Conservation (phyloP, 2,888 invertebrate genomes). For the Nasonovia ribisnigri region DNA sequence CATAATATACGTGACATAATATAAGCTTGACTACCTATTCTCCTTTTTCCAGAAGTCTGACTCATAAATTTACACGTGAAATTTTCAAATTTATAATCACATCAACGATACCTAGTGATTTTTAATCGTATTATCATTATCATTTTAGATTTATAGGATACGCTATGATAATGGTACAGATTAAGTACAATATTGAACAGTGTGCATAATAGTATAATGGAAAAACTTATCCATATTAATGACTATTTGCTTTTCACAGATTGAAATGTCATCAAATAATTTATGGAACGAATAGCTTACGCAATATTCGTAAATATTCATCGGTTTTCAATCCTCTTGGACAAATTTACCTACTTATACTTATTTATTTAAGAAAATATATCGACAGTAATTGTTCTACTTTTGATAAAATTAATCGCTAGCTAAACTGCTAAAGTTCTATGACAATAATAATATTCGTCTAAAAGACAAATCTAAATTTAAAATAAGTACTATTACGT, state of each 20-base stretch:
- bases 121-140: neutral
- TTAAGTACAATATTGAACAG: neutral
- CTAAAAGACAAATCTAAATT: neutral
- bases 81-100: neutral
- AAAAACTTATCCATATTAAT: neutral
- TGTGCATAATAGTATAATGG: neutral
- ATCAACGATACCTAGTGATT: neutral
- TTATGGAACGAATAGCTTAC: neutral
- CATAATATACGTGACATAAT: neutral
- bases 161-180: neutral
- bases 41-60: neutral
- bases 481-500: neutral
- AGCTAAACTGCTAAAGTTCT: neutral
- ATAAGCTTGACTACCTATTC: neutral
- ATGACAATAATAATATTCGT: neutral
- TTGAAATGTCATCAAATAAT: conserved; percentile 13
- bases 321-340: neutral
- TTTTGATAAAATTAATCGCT: neutral
- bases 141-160: neutral
- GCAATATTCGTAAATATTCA: neutral
- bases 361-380: neutral
- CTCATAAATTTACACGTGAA: neutral
- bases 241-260: neutral
- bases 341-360: neutral
- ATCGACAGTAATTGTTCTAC: neutral